Evolutionary conservation across 2,888 invertebrate species (phyloP).

Genomic region (Altica lythri): DNA sequence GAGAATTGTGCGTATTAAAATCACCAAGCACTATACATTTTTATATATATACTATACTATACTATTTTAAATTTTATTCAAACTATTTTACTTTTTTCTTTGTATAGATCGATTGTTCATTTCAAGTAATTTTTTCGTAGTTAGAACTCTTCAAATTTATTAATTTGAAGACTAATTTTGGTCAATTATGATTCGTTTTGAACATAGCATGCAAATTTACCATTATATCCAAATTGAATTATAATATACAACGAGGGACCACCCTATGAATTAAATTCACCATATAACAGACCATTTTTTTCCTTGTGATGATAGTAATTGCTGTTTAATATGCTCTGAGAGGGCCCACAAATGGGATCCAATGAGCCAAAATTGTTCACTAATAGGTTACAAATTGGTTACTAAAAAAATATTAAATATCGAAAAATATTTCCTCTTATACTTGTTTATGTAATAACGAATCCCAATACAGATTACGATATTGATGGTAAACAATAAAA

Average conservation of each 20-base stretch:
- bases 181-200: constrained; percentile 10
- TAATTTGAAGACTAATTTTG: constrained; percentile 15
- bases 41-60: no score
- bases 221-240: constrained; percentile 51
- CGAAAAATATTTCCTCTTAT: no score
- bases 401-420: constrained; percentile 10
- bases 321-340: constrained; percentile 17
- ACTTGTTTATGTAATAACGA: no score
- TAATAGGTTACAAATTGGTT: constrained; percentile 19
- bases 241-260: constrained; percentile 39
- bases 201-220: constrained; percentile 46
- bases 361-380: constrained; percentile 5
- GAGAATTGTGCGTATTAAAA: no score
- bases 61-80: no score
- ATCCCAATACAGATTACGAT: no score
- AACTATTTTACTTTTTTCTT: no score
- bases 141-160: background rate
- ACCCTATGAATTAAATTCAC: constrained; percentile 24
- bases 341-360: constrained; percentile 8
- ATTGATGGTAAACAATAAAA: no score
- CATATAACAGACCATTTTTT: constrained; percentile 22
- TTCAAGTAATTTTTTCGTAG: background rate
- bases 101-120: no score
- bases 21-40: no score
- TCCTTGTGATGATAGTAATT: constrained; percentile 22